Base-by-base conservation (phyloP, 2,113 vertebrate genomes). In the Bucco capensis region DNA sequence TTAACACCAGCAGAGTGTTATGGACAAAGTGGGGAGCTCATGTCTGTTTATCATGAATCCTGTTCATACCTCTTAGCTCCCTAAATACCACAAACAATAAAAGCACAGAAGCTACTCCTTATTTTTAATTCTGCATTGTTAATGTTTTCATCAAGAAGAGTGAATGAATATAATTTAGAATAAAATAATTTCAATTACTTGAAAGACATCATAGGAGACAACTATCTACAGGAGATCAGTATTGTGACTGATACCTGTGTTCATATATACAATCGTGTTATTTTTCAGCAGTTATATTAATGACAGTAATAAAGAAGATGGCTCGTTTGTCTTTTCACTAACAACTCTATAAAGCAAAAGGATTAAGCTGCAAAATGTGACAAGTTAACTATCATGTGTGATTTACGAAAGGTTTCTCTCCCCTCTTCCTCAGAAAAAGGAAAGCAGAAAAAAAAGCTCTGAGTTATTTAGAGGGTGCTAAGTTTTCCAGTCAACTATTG, bases 381-480 rank as follows among this genome's bases (percentile, higher is more conserved):
- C 80, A 90, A 86, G 56, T 86, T 94, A 94, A 92, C 83, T 80
- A 76, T 58, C 56, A 61, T 23, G 30, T 77, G 58, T 3, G 2
- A 86, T 31, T 83, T 80, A 91, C 76, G 62, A 93, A 93, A 89
- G 60, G 50, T 33, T 90, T 90, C 50, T 88, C 35, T 88, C 24
- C 19, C 14, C 33, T 73, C 33, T 66, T 70, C 22, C 24, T 49
- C 60, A 74, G 50, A 91, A 57, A 83, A 88, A 8, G 15, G 33
- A 83, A 88, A 73, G 51, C 9, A 86, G 40, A 10, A 71, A 75
- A 83, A 75, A 87, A 88, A 58, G 9, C 40, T 79, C 44, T 25
- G 22, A 57, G 10, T 66, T 83, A 76, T 53, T 83, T 77, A 46
- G 88, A 77, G 19, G 10, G 27, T 67, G 57, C 19, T 76, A 93